These are phyloP conservation scores for Cheilosia pagana DNA, from an alignment of 2,888 invertebrate species.

Conservation along the genomic window DNA sequence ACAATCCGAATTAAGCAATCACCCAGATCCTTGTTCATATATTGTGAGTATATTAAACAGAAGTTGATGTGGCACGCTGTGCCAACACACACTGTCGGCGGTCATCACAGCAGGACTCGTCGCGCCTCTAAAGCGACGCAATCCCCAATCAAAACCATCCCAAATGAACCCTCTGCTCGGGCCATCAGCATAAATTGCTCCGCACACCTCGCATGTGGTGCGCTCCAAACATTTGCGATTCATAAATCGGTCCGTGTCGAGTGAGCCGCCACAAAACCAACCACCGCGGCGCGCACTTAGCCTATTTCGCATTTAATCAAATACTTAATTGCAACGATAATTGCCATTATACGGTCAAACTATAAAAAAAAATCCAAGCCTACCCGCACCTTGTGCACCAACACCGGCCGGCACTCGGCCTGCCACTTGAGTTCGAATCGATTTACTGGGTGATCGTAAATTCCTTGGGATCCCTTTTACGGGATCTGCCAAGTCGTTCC, in stretches of 20 bases:
- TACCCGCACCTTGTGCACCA: slow-evolving; percentile 5
- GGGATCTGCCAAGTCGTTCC: slow-evolving; percentile 58
- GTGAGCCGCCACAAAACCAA: not conserved
- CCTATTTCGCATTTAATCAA: slow-evolving; percentile 74
- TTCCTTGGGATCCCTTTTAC: slow-evolving; percentile 70
- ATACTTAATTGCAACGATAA: slow-evolving; percentile 75
- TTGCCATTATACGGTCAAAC: slow-evolving; percentile 73
- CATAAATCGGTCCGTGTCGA: slow-evolving; percentile 44
- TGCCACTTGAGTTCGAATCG: slow-evolving; percentile 59
- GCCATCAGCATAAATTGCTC: slow-evolving; percentile 33
- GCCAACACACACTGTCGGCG: slow-evolving; percentile 49
- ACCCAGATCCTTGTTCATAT: slow-evolving; percentile 21
- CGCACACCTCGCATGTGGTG: slow-evolving; percentile 11
- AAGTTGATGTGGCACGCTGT: slow-evolving; percentile 53
- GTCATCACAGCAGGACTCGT: slow-evolving; percentile 58
- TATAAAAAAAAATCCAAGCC: slow-evolving; percentile 65
- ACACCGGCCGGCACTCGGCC: not conserved
- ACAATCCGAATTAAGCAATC: slow-evolving; percentile 54
- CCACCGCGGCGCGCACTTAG: slow-evolving; percentile 57
- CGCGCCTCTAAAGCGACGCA: slow-evolving; percentile 26
- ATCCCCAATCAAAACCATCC: slow-evolving; percentile 15
- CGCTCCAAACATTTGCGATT: slow-evolving; percentile 27
- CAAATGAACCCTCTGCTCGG: slow-evolving; percentile 13
- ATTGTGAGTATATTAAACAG: not conserved
- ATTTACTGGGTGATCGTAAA: slow-evolving; percentile 66